These are phyloP conservation scores for Coptodon rendalli DNA, from an alignment of 2,113 vertebrate genomes.

Conservation along the genomic window DNA sequence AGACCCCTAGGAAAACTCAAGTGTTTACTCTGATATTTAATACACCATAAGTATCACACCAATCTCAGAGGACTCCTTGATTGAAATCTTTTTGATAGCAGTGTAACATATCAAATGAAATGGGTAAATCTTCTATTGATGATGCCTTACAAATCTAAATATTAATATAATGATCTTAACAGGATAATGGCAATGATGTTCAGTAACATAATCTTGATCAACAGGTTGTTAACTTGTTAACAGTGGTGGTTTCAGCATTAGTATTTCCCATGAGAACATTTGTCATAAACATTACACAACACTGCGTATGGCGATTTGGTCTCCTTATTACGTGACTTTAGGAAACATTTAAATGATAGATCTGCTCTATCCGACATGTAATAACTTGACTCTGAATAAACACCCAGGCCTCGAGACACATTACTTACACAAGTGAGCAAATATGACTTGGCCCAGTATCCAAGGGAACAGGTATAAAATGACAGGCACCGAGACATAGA, in stretches of 20 bases:
- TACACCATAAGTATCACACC: background rate
- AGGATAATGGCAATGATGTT: background rate
- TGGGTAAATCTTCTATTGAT: background rate
- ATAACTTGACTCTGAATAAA: background rate
- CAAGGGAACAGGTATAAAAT: slow-evolving; percentile 55
- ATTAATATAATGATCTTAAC: background rate
- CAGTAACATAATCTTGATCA: background rate
- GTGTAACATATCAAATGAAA: background rate
- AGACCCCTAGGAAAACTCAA: background rate
- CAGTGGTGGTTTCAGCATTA: background rate
- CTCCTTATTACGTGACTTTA: background rate
- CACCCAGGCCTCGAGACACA: background rate
- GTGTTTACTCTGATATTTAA: background rate
- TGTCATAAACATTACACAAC: background rate
- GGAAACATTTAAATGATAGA: background rate
- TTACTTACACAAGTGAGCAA: slow-evolving; percentile 53
- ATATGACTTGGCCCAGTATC: slow-evolving; percentile 46
- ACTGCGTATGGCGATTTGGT: background rate
- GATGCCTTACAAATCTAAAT: background rate
- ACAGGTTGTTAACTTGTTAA: background rate
- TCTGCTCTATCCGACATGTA: background rate
- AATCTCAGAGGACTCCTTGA: background rate
- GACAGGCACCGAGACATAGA: slow-evolving; percentile 42
- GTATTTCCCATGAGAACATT: background rate
- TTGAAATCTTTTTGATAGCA: background rate